Evolutionary conservation across 2,888 invertebrate species (phyloP).

Genomic region (Nomada lathburiana): DNA sequence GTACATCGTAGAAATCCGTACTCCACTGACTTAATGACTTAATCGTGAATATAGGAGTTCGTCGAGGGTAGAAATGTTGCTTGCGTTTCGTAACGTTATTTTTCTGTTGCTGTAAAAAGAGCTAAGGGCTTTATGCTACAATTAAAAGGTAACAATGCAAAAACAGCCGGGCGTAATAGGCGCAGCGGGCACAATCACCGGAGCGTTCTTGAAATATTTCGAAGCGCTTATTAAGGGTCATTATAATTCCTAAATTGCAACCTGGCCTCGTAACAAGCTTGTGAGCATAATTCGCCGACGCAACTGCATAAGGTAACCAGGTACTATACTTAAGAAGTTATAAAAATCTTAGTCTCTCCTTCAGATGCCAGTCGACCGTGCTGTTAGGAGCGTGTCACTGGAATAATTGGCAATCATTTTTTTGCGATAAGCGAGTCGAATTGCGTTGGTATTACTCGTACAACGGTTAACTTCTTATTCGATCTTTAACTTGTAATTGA

Average conservation of each 20-base stretch:
- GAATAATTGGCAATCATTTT: constrained; percentile 4
- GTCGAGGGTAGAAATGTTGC: no score
- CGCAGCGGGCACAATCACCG: constrained; percentile 21
- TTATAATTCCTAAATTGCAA: constrained; percentile 60
- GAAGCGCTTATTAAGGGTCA: constrained; percentile 54
- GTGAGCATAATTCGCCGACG: constrained; percentile 26
- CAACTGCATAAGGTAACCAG: constrained; percentile 36
- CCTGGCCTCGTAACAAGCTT: constrained; percentile 45
- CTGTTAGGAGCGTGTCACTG: constrained; percentile 21
- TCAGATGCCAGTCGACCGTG: constrained; percentile 7
- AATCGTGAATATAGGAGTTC: constrained; percentile 6
- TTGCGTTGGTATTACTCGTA: background rate
- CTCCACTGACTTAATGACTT: constrained; percentile 2
- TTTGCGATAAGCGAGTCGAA: background rate
- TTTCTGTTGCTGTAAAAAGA: background rate
- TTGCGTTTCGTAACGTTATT: background rate
- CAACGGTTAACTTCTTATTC: background rate
- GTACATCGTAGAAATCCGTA: background rate
- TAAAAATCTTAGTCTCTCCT: constrained; percentile 34
- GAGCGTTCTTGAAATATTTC: constrained; percentile 46
- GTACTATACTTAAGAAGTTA: constrained; percentile 22
- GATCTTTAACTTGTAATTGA: background rate
- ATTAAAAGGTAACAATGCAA: constrained; percentile 41
- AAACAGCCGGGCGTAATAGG: constrained; percentile 3
- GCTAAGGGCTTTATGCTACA: background rate